These are phyloP conservation scores for Chelidonichthys spinosus DNA, from an alignment of 2,797 vertebrate genomes.

Conservation along the genomic window DNA sequence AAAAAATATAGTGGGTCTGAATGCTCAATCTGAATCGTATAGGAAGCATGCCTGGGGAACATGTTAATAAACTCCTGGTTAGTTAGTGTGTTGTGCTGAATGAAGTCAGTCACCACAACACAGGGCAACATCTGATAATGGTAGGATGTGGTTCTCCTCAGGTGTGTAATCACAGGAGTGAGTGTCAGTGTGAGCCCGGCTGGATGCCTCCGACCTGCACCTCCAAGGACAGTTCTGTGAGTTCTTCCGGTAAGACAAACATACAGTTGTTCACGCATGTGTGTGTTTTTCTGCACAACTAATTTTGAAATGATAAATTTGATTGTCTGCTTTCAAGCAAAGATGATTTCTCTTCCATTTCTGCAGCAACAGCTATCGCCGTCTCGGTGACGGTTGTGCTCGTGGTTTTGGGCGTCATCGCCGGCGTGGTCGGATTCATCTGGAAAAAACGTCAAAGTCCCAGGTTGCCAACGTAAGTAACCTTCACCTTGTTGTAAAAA, in stretches of 20 bases:
- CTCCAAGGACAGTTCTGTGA: rapidly evolving
- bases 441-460: conserved; percentile 67
- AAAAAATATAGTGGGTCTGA: no score
- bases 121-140: background rate
- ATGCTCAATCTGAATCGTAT: no score
- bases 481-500: background rate
- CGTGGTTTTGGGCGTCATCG: conserved; percentile 57
- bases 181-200: conserved; percentile 84
- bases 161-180: conserved; percentile 84
- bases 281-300: background rate
- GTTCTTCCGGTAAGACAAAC: conserved; percentile 59
- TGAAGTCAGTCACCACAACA: background rate
- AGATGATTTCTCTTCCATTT: background rate
- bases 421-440: conserved; percentile 44
- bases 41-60: no score
- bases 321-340: no score
- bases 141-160: conserved; percentile 36
- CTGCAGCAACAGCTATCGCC: conserved; percentile 32
- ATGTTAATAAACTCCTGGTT: background rate
- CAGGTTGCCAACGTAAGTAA: conserved; percentile 59
- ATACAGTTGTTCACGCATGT: background rate
- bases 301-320: background rate
- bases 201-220: conserved; percentile 79
- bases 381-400: conserved; percentile 54
- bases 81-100: background rate